Evolutionary conservation across 2,888 invertebrate genomes (phyloP), one percentile per base, ranked within the genome.

Genomic region (Neria commutata): DNA sequence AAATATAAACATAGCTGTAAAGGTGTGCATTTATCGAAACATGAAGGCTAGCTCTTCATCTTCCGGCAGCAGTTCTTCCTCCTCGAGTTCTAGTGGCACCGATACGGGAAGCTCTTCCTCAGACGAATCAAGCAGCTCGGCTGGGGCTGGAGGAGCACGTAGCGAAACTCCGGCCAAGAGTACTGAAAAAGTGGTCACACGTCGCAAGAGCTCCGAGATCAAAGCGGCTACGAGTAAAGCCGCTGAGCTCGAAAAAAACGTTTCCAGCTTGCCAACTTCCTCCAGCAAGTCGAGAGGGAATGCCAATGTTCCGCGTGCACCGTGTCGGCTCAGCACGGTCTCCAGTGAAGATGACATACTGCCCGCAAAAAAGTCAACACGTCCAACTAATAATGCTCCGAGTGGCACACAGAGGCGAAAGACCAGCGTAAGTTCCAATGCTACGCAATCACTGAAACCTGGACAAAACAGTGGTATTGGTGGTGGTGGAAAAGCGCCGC

Each of bases 341-440:
- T 87, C 88, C 1, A 88, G 87, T 65, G 88, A 88, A 62, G 88
- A 88, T 65, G 88, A 88, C 23, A 70, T 80, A 8, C 82, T 68
- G 33, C 67, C 69, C 14, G 65, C 67, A 21, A 69, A 67, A 26
- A 74, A 73, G 53, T 66, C 63, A 59, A 58, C 68, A 14, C 61
- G 65, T 11, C 10, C 37, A 37, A 37, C 37, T 4, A 6, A n/a
- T n/a, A 14, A 29, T 29, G 29, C 29, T 11, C 4, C 37, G 6
- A 29, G 29, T 11, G 37, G 37, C 4, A 4, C 16, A n/a, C 37
- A 37, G n/a, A 37, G 37, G 16, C 6, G 37, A n/a, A 37, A 37
- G n/a, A 37, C 23, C 29, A 19, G 34, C 50, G n/a, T 25, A 23
- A 19, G 19, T 21, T 16, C 23, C 50, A 11, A 3, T 54, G 6